Base-by-base conservation (phyloP, 2,113 vertebrate genomes). In the Galeopterus variegatus region DNA sequence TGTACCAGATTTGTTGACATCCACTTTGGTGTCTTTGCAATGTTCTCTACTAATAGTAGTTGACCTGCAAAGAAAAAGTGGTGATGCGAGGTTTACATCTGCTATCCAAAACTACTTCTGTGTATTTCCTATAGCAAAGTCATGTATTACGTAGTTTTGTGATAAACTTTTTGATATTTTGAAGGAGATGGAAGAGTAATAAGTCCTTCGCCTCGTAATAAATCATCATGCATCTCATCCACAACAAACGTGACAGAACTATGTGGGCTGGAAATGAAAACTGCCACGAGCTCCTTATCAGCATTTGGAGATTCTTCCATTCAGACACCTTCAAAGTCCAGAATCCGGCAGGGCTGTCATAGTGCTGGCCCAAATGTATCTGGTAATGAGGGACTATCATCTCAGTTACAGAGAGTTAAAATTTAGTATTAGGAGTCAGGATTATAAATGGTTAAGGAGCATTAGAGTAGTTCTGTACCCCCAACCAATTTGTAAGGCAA, bases 151-250 rank as follows among this genome's bases (percentile, higher is more conserved):
- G 79, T 95, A 93, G 91, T 52, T 95, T 94, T 98, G 72, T 95
- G 76, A 70, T 91, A 73, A 94, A 97, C 94, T 85, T 62, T 97
- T 97, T 98, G 96, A 95, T 96, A 82, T 65, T 94, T 76, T 18
- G 4, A 96, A 97, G 97, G 97, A 98, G 97, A 99, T 92, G 98
- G 98, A 97, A 98, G 98, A 98, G 70, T 97, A 14, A 96, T 98
- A 95, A 99, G 96, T 88, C 97, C 98, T 97, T 97, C 97, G 52
- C 95, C 97, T 96, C 65, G 45, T 93, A 98, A 92, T 94, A 98
- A 98, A 94, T 98, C 98, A 89, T 70, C 98, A 13, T 98, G 45
- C 94, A 84, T 98, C 96, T 98, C 98, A 60, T 90, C 98, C 48
- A 95, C 98, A 24, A 83, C 98, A 88, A 98, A 97, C 60, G 88